Evolutionary conservation across 2,888 invertebrate genomes (phyloP), one percentile per base, ranked within the genome.

Genomic region (Coecobrya sp.): DNA sequence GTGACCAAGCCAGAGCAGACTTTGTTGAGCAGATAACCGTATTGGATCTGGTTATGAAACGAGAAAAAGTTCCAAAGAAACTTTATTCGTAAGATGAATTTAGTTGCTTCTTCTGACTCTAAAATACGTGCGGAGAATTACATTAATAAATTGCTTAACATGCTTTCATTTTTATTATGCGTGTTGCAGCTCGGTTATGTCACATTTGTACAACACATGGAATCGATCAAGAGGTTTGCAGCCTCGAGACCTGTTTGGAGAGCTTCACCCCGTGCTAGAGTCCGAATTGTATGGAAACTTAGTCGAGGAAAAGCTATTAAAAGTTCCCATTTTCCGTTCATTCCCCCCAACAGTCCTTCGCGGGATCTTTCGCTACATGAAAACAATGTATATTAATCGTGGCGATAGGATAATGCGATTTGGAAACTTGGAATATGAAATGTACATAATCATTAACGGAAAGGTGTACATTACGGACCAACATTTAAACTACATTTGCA

Each of bases 371-470:
- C 84, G 93, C 8, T 93, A 92, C 36, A 89, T 95, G 92, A 89
- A 76, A 36, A 94, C 92, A 27, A 16, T 76, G 11, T 94, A 93
- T 45, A 92, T 94, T 27, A 92, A 82, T 10, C 68, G 89, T 8
- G 95, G 95, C 42, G 91, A 93, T 30, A 52, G 94, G 52, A 52
- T 95, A 2, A 94, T 93, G 94, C 85, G 94, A 0, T 93, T 68
- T 55, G 93, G 94, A 5, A 95, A 95, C 65, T 59, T 95, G 62
- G 94, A 94, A 25, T 88, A 93, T 68, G 94, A 94, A 88, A 94
- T 95, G 94, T 92, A 73, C 62, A 92, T 95, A 3, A 94, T 95
- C 30, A 91, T 93, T 0, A 70, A 86, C 13, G 95, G 95, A 8
- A 93, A 93, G 52, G 94, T 95, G 16, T 95, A 93, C 93, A 94